Conservation (phyloP, 1,140 invertebrate species). For the Pentalonia nigronervosa region DNA sequence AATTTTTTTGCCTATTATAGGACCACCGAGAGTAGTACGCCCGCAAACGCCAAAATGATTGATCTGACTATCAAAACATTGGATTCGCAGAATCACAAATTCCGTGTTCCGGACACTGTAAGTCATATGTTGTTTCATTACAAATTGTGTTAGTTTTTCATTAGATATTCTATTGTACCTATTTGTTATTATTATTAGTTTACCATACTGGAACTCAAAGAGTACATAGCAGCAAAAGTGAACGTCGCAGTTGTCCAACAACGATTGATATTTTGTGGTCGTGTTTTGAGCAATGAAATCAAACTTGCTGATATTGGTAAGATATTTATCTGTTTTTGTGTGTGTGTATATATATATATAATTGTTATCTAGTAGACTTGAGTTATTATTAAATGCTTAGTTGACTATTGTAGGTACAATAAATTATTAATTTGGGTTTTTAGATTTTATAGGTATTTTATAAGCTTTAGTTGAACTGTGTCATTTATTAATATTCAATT, state of each 20-base stretch:
- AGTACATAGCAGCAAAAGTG: constrained; percentile 79
- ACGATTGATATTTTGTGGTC: constrained; percentile 90
- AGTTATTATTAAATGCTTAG: background rate
- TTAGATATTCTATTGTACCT: constrained; percentile 24
- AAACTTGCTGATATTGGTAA: constrained; percentile 87
- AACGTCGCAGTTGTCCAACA: constrained; percentile 82
- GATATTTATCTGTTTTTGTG: constrained; percentile 59
- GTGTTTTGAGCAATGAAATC: constrained; percentile 90
- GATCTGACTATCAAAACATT: constrained; percentile 90
- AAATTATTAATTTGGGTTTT: too few species aligned
- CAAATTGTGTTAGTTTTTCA: background rate
- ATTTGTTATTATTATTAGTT: constrained; percentile 70
- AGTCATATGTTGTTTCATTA: constrained; percentile 64
- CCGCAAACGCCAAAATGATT: constrained; percentile 70
- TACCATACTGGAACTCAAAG: constrained; percentile 87
- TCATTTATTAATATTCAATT: too few species aligned
- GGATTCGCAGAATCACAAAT: constrained; percentile 88
- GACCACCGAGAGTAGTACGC: background rate
- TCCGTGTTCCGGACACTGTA: constrained; percentile 87
- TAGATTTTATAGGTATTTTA: too few species aligned
- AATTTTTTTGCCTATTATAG: background rate
- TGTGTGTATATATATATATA: too few species aligned
- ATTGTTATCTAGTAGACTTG: background rate
- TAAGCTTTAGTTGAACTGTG: too few species aligned
- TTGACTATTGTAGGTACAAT: background rate